Base-by-base conservation (phyloP, 2,888 invertebrate genomes). In the Noctuana brunneofusca region DNA sequence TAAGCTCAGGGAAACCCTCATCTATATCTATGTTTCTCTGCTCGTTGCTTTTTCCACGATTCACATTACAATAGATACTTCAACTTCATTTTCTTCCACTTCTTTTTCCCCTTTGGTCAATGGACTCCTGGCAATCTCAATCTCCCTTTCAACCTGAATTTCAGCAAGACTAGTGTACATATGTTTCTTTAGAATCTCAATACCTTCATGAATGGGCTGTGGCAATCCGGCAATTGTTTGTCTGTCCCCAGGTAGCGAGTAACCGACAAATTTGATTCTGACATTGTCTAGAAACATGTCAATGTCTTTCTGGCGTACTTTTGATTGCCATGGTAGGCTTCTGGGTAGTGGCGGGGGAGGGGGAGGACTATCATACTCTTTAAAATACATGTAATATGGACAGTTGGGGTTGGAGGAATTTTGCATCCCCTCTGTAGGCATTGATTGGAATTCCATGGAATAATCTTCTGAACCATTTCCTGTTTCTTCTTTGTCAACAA, bases 171-270 rank as follows among this genome's bases (percentile, higher is more conserved):
- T 98, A 38, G 96, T 95, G 82, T 99, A 99, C 93, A 98, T 95
- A 79, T 99, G 98, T 92, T 97, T 93, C 84, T 96, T 96, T 41
- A 99, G 90, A 63, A 97, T 97, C 75, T 96, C 95, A 32, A 99
- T 96, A 30, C 99, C 98, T 88, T 99, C 98, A 79, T 98, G 97
- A 75, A 99, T 99, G 0, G 99, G 99, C 75, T 97, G 96, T 0
- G 99, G 99, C 63, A 99, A 90, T 1, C 99, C 99, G 60, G 98
- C 98, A 68, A 98, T 92, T 58, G 98, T 98, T 65, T 95, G 95
- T 63, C 96, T 93, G 81, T 99, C 98, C 24, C 95, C 95, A 67
- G 95, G 95, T 53, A 99, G 93, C 59, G 96, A 96, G 82, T 97
- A 99, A 0, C 99, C 98, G 66, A 99, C 96, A 92, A 99, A 99